phyloP scores from a whole-genome alignment of 2,888 invertebrate species.

The Gisinianus flammeolus region DNA sequence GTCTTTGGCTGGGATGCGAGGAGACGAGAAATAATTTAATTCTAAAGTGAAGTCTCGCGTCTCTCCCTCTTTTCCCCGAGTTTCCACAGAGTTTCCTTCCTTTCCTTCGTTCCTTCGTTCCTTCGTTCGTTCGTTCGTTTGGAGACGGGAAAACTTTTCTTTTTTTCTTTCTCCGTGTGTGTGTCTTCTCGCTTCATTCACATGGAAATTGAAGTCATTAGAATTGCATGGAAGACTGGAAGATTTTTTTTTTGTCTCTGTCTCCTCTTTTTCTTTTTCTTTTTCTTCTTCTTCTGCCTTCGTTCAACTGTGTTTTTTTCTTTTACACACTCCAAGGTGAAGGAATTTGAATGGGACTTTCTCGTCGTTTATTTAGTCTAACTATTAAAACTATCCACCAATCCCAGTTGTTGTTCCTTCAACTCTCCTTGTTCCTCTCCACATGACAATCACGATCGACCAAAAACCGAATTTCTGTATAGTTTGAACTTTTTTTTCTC shows the following conservation, averaged over 20 bases:
- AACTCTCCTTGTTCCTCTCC: neutral
- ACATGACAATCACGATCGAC: neutral
- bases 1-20: slow-evolving; percentile 12
- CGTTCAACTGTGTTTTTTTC: neutral
- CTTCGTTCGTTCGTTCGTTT: neutral
- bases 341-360: slow-evolving; percentile 12
- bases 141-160: slow-evolving; percentile 12
- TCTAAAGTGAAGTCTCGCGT: slow-evolving; percentile 27
- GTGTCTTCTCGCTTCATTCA: slow-evolving; percentile 11
- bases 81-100: too few species aligned
- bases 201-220: slow-evolving; percentile 33
- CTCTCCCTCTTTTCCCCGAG: neutral
- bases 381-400: neutral
- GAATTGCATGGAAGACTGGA: slow-evolving; percentile 13
- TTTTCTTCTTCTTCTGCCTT: slow-evolving; percentile 36
- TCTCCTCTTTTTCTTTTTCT: slow-evolving; percentile 27
- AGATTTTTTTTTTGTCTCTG: slow-evolving; percentile 44
- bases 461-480: too few species aligned
- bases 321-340: neutral
- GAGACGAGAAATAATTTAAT: slow-evolving; percentile 33
- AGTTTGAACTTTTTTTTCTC: too few species aligned
- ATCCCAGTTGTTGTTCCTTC: neutral
- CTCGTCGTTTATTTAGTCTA: neutral
- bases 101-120: neutral
- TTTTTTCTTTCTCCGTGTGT: neutral